Base-by-base conservation (phyloP, 2,113 vertebrate genomes). In the Reinhardtius hippoglossoides region DNA sequence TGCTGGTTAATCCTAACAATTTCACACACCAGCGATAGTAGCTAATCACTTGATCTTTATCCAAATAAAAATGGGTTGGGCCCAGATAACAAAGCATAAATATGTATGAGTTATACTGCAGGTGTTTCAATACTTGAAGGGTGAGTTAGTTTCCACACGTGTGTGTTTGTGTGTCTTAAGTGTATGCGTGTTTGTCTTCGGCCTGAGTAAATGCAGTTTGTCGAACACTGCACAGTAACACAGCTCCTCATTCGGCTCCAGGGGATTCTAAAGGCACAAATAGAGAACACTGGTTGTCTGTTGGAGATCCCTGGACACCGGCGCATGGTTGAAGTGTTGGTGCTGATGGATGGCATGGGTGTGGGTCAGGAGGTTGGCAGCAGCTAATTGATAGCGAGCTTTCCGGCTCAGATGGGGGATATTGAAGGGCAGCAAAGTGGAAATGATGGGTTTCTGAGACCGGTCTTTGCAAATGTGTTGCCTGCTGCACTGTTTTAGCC, bases 391-490 rank as follows among this genome's bases (percentile, higher is more conserved):
- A 68, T 71, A 50, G 63, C 18, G 72, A 74, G 64, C 70, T 80
- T 85, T 92, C 84, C 76, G 89, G 56, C 70, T 84, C 50, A 83
- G 64, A 31, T 6, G 5, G 31, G 31, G 31, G 31, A 69, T 80
- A 85, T 80, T 87, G 65, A 79, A 74, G 64, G 65, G 88, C 78
- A 88, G 71, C 71, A 60, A 66, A 63, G 80, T 86, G 84, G 75
- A 90, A 92, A 74, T 75, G 64, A 91, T 87, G 63, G 42, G 73
- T 85, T 83, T 88, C 78, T 80, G 71, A 84, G 73, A 76, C 9
- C 16, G 62, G 52, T 76, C 76, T 71, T 70, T 83, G 78, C 82
- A 82, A 80, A 50, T 42, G 54, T 81, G 72, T 77, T 71, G 57
- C 63, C 50, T 60, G 75, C 82, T 80, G 69, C 71, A 58, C 69